Base-by-base conservation (phyloP, 2,888 invertebrate genomes). In the Euzophera pinguis region DNA sequence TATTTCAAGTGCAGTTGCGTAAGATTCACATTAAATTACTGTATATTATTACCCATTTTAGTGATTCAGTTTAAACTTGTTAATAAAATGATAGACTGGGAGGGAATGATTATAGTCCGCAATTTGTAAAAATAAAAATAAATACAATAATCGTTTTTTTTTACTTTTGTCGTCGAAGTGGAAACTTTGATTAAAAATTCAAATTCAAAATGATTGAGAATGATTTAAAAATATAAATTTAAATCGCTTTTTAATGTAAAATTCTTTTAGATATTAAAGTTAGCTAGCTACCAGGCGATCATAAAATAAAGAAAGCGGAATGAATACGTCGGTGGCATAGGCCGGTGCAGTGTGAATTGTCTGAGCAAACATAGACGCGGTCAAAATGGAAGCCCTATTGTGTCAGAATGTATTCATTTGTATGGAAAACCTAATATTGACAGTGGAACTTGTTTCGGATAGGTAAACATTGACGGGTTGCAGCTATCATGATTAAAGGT, bases 341-440 rank as follows among this genome's bases (percentile, higher is more conserved):
- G 72, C 73, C 65, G 63, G 73, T 65, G 72, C 62, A 74, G 75
- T 75, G 84, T 80, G 86, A 88, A 88, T 88, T 87, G 85, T 80
- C 81, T 76, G 73, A 57, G 74, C 79, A 88, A 87, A 89, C 83
- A 85, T 62, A 75, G 61, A 73, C 71, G 73, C 82, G 84, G 85
- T 84, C 85, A 85, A 86, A 84, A 86, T 88, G 87, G 88, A 86
- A 85, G 83, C 74, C 68, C 75, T 70, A 82, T 88, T 88, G 85
- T 88, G 79, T 79, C 81, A 84, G 79, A 84, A 86, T 85, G 87
- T 89, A 89, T 88, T 87, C 87, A 88, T 89, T 89, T 88, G 88
- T 89, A 85, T 83, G 81, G 85, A 71, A 80, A 81, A 75, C 73
- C 72, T 71, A 88, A 90, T 89, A 87, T 89, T 89, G 83, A 88